A percentile compares a stretch with the other conserved stretches of the same genome.
phyloP scores from a whole-genome alignment of 1,140 invertebrate species.

The Heterodera schachtii region DNA sequence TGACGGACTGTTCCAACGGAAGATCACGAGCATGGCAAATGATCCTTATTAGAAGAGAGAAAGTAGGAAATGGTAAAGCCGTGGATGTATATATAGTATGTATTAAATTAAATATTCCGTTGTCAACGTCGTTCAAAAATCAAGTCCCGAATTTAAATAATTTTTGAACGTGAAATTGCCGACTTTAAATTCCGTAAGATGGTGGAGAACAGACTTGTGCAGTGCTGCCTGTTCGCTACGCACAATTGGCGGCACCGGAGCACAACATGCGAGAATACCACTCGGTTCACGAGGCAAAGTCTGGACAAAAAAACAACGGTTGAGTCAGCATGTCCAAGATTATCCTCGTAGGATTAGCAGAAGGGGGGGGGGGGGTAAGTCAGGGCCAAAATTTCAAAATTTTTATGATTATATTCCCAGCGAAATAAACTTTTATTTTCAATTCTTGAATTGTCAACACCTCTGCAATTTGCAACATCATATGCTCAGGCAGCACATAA shows the following conservation, averaged over 20 bases:
- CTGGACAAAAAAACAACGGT: neutral
- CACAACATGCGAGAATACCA: constrained; percentile 88
- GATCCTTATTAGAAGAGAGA: constrained; percentile 26
- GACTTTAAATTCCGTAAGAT: too few relatives aligned
- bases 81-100: neutral
- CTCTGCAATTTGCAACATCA: constrained; percentile 87
- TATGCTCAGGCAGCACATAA: constrained; percentile 91
- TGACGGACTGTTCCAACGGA: constrained; percentile 26
- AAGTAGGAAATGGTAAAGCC: constrained; percentile 18
- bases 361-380: too few relatives aligned
- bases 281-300: constrained; percentile 86
- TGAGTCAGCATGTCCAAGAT: neutral
- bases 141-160: too few relatives aligned
- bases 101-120: too few relatives aligned
- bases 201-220: constrained; percentile 67
- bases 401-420: too few relatives aligned
- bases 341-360: too few relatives aligned
- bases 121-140: too few relatives aligned
- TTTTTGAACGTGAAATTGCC: too few relatives aligned
- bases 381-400: too few relatives aligned
- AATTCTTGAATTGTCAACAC: constrained; percentile 56
- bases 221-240: constrained; percentile 76
- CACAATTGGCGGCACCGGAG: constrained; percentile 85
- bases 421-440: too few relatives aligned
- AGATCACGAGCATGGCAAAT: constrained; percentile 32